Evolutionary conservation across 2,797 vertebrate species (phyloP), one percentile per base, ranked within the genome.

Genomic region (Anguilla pacifica): DNA sequence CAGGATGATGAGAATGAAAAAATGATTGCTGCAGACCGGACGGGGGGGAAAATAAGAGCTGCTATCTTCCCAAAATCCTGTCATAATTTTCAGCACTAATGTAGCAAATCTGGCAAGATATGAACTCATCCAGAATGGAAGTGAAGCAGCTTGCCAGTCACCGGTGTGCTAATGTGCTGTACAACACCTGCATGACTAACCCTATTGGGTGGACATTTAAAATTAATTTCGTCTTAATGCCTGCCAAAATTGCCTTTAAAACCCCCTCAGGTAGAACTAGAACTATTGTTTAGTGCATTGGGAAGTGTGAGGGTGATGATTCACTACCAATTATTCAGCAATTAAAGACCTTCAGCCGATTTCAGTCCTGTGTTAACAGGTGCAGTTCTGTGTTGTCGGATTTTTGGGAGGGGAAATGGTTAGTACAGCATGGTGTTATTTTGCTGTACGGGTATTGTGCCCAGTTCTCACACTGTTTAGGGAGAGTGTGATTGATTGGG

Each of bases 221-320:
- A 9, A 67, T 28, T 25, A 67, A 28, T 67, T 67, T 67, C 0
- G n/a, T 67, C 64, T 67, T 67, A 5, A 67, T 67, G 64, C 64
- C 64, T 67, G 64, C 64, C 64, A 67, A 61, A 67, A 67, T 67
- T 67, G 64, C 25, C n/a, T 67, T 67, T 17, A 67, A 67, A 67
- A 28, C 64, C 22, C n/a, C 25, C 64, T 5, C 6, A 6, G 6
- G 6, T 6, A 25, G 25, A 9, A 39, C 28, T 17, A 31, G 28
- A 35, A 13, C 28, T 39, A 13, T 11, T 79, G 35, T 79, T 15
- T 43, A 79, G 39, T 79, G 17, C 15, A 46, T 79, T 79, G 6
- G 39, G 17, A 13, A 79, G 35, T 5, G 9, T 35, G 67, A 28
- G n/a, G 31, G 35, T 39, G 28, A 74, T 13, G 70, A 74, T 25